A percentile compares a stretch with the other conserved stretches of the same genome.
phyloP scores from a whole-genome alignment of 35 echinoderm and acorn worm genomes.

The Holothuria glaberrima region DNA sequence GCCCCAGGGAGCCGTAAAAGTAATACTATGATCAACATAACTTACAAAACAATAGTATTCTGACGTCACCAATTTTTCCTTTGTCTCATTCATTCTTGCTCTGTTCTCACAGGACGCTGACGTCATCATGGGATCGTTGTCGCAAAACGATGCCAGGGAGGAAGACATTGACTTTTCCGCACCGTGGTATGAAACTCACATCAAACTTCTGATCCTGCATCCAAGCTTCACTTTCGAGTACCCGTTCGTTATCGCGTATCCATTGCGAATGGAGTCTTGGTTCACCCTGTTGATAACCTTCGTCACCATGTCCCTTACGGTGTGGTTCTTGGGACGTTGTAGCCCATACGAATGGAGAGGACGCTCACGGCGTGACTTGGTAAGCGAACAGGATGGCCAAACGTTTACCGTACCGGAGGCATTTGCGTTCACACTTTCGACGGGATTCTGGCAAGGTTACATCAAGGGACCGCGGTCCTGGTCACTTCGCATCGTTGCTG shows the following conservation, averaged over 20 bases:
- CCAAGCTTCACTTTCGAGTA: slow-evolving; percentile 71
- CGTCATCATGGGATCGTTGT: slow-evolving; percentile 72
- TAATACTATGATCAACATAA: too few species aligned
- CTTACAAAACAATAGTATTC: too few species aligned
- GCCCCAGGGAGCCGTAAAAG: too few species aligned
- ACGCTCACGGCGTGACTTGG: slow-evolving; percentile 39
- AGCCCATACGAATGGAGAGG: slow-evolving; percentile 74
- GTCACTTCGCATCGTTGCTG: slow-evolving; percentile 54
- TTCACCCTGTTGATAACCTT: slow-evolving; percentile 62
- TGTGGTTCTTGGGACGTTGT: slow-evolving; percentile 58
- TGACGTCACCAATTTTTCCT: neutral
- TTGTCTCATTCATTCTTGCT: neutral
- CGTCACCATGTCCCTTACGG: slow-evolving; percentile 38
- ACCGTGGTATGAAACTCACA: slow-evolving; percentile 48
- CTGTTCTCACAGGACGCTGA: slow-evolving; percentile 77
- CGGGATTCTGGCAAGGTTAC: slow-evolving; percentile 73
- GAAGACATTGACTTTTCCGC: slow-evolving; percentile 78
- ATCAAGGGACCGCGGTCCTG: slow-evolving; percentile 66
- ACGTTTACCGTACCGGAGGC: slow-evolving; percentile 74
- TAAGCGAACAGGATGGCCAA: slow-evolving; percentile 55
- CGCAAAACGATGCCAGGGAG: slow-evolving; percentile 61
- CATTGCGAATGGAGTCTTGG: slow-evolving; percentile 69
- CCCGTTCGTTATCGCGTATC: slow-evolving; percentile 72
- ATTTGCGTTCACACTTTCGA: slow-evolving; percentile 50
- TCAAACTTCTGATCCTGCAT: slow-evolving; percentile 71